A percentile compares a stretch with the other conserved stretches of the same genome.
Evolutionary conservation across 2,888 invertebrate species (phyloP).

Genomic region (Exephanes ischioxanthus): DNA sequence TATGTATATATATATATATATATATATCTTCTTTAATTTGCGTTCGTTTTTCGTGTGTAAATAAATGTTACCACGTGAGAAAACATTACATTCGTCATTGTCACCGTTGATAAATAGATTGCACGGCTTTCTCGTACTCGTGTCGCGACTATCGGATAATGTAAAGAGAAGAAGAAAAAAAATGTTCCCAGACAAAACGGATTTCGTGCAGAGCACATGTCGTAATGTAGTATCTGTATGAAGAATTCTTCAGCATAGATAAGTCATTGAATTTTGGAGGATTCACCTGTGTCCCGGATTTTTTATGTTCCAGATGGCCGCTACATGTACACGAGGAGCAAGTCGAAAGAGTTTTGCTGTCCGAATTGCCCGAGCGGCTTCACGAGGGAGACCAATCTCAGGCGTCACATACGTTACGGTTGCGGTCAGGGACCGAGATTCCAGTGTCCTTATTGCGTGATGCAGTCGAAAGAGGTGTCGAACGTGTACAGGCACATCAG

Average conservation of each 20-base stretch:
- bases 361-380: constrained; percentile 73
- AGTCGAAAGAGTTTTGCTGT: constrained; percentile 58
- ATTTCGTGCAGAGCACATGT: neutral
- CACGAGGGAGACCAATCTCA: constrained; percentile 67
- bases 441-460: constrained; percentile 70
- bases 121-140: neutral
- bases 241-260: neutral
- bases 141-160: neutral
- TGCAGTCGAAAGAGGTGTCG: constrained; percentile 61
- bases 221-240: constrained; percentile 15
- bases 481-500: constrained; percentile 66
- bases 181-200: neutral
- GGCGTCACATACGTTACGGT: constrained; percentile 77
- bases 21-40: neutral
- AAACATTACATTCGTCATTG: neutral
- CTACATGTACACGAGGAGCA: constrained; percentile 14
- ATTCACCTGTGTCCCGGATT: constrained; percentile 19
- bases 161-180: neutral
- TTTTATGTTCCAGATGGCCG: constrained; percentile 50
- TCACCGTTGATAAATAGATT: neutral
- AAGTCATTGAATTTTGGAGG: neutral
- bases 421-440: constrained; percentile 76
- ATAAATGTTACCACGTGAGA: neutral
- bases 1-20: neutral
- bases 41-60: neutral